Percentiles rank a stretch among this genome's conserved stretches.
phyloP scores from a whole-genome alignment of 2,113 vertebrate species.

The Callipepla squamata region DNA sequence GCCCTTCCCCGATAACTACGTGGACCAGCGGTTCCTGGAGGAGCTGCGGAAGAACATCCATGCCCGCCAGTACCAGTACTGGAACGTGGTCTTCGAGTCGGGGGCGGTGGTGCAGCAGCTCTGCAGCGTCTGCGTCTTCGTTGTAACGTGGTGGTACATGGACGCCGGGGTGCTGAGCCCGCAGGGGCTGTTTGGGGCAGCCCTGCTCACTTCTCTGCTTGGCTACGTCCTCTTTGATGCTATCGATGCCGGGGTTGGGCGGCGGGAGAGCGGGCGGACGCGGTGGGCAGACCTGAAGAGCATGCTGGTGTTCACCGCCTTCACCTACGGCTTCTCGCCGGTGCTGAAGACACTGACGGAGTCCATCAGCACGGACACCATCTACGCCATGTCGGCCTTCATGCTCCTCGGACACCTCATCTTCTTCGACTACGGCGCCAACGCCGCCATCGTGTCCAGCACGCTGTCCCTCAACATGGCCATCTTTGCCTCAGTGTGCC shows the following conservation, averaged over 20 bases:
- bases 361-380: constrained; percentile 95
- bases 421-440: constrained; percentile 91
- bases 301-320: constrained; percentile 88
- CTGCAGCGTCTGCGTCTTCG: constrained; percentile 92
- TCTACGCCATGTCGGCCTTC: constrained; percentile 93
- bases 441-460: constrained; percentile 88
- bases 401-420: constrained; percentile 96
- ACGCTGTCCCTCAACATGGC: constrained; percentile 95
- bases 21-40: constrained; percentile 92
- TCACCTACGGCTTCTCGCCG: constrained; percentile 95
- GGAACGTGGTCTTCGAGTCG: constrained; percentile 90
- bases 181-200: constrained; percentile 80
- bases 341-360: constrained; percentile 95
- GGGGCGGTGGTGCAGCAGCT: constrained; percentile 92
- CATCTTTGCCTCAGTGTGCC: constrained; percentile 93
- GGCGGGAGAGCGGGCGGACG: constrained; percentile 77
- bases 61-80: constrained; percentile 88
- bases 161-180: constrained; percentile 87
- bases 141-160: constrained; percentile 95
- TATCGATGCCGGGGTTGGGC: constrained; percentile 70
- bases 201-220: constrained; percentile 81
- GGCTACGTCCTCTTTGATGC: constrained; percentile 88
- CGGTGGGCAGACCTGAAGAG: constrained; percentile 91
- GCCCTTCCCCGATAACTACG: constrained; percentile 94
- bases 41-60: constrained; percentile 90